Base-by-base conservation (phyloP, 2,888 invertebrate species). In the Scaptomyza caliginosa region DNA sequence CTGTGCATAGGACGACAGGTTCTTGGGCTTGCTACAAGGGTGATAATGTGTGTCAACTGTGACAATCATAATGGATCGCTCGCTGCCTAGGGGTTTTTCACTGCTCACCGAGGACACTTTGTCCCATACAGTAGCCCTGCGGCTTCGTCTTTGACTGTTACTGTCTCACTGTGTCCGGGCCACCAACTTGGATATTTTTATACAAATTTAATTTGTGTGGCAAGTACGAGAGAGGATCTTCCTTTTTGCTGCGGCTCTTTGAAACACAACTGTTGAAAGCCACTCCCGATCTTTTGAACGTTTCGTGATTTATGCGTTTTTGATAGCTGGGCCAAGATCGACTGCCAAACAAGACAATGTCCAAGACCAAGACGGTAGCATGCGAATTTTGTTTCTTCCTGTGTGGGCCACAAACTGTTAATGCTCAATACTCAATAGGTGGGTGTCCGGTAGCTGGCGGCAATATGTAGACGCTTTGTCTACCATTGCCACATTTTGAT, bases 151-250 rank as follows among this genome's bases (percentile, higher is more conserved):
- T 51, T 58, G 23, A 49, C 54, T 52, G 32, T 10, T 10, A 8
- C 26, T 26, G 3, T 10, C 16, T 34, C 3, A 16, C 6, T 3
- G 34, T 16, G 34, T 16, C 50, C 39, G 63, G 87, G 74, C 88
- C 88, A 88, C 88, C 88, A 85, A 79, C 86, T 81, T 81, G 45
- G 87, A 84, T 75, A 88, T 86, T 88, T 82, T 86, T 81, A 86
- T 81, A 84, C 80, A 83, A 75, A 78, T 88, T 86, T 62, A 72
- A 84, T 85, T 86, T 86, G 74, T 85, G 83, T 74, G 84, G 76
- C 77, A 71, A 71, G 67, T 73, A 40, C 43, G 32, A 26, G 26
- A 32, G 71, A 48, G 43, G 40, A 34, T 43, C 32, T 49, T 52
- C 36, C 56, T 40, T 49, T 49, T 6, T n/a, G 26, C 30, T 58